phyloP scores from a whole-genome alignment of 2,888 invertebrate species.

The Altica lythri region DNA sequence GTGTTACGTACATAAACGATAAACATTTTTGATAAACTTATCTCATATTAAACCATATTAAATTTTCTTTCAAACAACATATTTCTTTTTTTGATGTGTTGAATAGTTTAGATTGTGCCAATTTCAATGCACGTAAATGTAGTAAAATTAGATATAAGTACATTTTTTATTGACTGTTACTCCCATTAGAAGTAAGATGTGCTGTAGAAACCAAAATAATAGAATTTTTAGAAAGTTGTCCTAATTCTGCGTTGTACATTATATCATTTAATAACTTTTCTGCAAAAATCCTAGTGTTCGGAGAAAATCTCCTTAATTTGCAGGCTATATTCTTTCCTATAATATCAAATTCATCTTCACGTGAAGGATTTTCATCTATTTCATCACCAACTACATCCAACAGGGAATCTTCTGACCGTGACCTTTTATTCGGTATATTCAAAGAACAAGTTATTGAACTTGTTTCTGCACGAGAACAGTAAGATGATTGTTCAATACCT shows the following conservation, averaged over 20 bases:
- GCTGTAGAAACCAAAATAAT: constrained; percentile 1
- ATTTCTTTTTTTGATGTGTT: no score
- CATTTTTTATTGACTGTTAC: no score
- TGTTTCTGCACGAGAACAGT: no score
- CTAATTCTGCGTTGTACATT: constrained; percentile 15
- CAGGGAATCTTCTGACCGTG: constrained; percentile 3
- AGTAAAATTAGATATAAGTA: no score
- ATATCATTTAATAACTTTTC: constrained; percentile 29
- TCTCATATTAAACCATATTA: no score
- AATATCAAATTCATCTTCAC: constrained; percentile 13
- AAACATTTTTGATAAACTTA: no score
- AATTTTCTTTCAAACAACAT: no score
- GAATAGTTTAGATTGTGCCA: no score
- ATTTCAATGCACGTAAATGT: no score
- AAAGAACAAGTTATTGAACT: neutral
- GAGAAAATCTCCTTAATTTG: constrained; percentile 20
- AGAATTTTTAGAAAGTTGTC: constrained; percentile 7
- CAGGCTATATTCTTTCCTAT: constrained; percentile 26
- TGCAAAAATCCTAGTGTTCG: constrained; percentile 18
- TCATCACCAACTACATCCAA: constrained; percentile 2
- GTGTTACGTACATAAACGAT: no score
- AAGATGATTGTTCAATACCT: no score
- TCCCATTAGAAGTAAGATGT: no score
- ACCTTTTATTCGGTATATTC: constrained; percentile 1
- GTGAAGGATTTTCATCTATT: constrained; percentile 1